Conservation (phyloP, 1,140 invertebrate genomes). For the Cryptotermes secundus region DNA sequence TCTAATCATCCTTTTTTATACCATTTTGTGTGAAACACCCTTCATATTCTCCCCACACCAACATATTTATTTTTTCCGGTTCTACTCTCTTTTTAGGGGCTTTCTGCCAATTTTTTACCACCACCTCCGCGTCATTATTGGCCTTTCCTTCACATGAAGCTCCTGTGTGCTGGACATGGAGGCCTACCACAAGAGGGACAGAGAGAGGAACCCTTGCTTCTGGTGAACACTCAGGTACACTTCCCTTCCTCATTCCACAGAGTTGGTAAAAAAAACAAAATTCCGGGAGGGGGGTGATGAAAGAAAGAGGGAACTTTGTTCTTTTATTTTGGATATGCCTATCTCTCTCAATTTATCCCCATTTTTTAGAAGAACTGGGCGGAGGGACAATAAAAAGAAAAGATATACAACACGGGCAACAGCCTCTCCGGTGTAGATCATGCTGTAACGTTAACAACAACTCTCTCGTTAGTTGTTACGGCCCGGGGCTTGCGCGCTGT, state of each 20-base stretch:
- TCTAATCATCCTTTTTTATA: background rate
- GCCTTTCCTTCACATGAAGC: background rate
- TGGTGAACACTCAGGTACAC: background rate
- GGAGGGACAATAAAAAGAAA: background rate
- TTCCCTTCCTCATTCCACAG: background rate
- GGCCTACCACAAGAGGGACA: background rate
- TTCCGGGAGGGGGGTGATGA: background rate
- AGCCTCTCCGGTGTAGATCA: background rate
- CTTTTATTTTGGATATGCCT: background rate
- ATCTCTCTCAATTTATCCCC: conserved; percentile 1
- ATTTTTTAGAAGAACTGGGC: background rate
- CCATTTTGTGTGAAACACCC: background rate
- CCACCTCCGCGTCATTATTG: background rate
- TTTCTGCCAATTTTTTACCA: conserved; percentile 10
- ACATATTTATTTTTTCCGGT: background rate
- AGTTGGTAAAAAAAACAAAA: background rate
- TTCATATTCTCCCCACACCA: background rate
- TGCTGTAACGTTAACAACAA: background rate
- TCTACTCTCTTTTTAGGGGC: background rate
- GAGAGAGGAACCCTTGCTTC: background rate
- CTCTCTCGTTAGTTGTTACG: background rate
- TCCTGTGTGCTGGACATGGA: background rate
- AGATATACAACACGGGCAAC: background rate
- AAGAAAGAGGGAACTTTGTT: background rate
- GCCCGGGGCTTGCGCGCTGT: background rate